Evolutionary conservation across 2,888 invertebrate species (phyloP).

Genomic region (Chromoteleia sp.): DNA sequence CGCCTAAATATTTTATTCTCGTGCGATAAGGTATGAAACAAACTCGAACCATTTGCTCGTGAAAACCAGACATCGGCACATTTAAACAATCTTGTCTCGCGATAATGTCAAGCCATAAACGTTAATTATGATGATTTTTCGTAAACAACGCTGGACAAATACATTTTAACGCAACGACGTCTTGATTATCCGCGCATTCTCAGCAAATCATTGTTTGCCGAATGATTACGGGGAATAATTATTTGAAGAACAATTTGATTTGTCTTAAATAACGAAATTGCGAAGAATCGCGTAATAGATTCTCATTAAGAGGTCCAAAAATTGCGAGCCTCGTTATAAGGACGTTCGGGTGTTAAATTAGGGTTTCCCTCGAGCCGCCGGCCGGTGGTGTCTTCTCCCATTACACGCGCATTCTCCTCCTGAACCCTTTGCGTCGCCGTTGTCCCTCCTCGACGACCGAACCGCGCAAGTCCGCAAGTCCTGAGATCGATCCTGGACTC

Average conservation of each 20-base stretch:
- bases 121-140: background rate
- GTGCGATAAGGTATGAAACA: too few species aligned
- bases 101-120: too few species aligned
- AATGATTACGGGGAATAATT: conserved; percentile 58
- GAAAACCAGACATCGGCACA: too few species aligned
- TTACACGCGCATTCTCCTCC: conserved; percentile 36
- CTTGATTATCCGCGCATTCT: conserved; percentile 8
- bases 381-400: conserved; percentile 43
- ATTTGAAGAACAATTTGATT: conserved; percentile 78
- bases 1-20: too few species aligned
- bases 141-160: too few species aligned
- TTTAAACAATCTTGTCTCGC: too few species aligned
- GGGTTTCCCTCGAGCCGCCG: conserved; percentile 43
- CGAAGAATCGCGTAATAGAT: conserved; percentile 44
- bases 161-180: conserved; percentile 2
- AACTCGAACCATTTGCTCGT: too few species aligned
- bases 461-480: conserved; percentile 73
- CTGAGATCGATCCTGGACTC: conserved; percentile 84
- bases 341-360: conserved; percentile 63
- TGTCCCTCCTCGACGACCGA: conserved; percentile 63
- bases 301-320: conserved; percentile 54
- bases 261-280: conserved; percentile 74
- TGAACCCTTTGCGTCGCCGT: conserved; percentile 56
- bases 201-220: conserved; percentile 3
- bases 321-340: conserved; percentile 56